These are phyloP conservation scores for Rhabditoides inermis DNA, from an alignment of 2,888 invertebrate genomes.

Conservation along the genomic window DNA sequence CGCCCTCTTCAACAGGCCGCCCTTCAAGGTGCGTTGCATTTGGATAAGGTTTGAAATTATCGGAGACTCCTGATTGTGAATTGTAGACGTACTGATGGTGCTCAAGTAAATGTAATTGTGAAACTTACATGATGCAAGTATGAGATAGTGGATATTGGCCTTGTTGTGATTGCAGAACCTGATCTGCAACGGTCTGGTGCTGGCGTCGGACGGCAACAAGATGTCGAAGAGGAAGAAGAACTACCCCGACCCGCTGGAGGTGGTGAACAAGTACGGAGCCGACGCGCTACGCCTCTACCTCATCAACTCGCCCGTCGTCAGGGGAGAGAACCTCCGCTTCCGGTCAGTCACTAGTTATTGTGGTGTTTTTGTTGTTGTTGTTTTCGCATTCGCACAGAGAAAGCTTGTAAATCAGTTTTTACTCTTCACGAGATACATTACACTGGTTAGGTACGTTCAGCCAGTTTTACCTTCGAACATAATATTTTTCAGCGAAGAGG, in stretches of 20 bases:
- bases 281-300: constrained; percentile 91
- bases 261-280: constrained; percentile 82
- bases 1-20: constrained; percentile 85
- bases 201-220: constrained; percentile 90
- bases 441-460: too few relatives aligned
- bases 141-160: background rate
- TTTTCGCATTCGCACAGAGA: background rate
- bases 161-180: constrained; percentile 63
- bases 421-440: too few relatives aligned
- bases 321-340: constrained; percentile 88
- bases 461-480: background rate
- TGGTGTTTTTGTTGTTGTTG: background rate
- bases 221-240: constrained; percentile 99
- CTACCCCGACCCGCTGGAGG: constrained; percentile 87
- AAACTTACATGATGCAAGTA: background rate
- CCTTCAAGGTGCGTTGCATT: constrained; percentile 66
- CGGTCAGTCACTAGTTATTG: constrained; percentile 7
- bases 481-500: constrained; percentile 71
- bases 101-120: background rate
- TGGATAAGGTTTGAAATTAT: background rate
- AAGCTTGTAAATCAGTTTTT: background rate
- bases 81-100: background rate
- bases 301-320: constrained; percentile 93
- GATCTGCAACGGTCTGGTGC: constrained; percentile 85
- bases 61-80: too few relatives aligned